phyloP scores from a whole-genome alignment of 2,888 invertebrate species.

The Serrognathus titanus region DNA sequence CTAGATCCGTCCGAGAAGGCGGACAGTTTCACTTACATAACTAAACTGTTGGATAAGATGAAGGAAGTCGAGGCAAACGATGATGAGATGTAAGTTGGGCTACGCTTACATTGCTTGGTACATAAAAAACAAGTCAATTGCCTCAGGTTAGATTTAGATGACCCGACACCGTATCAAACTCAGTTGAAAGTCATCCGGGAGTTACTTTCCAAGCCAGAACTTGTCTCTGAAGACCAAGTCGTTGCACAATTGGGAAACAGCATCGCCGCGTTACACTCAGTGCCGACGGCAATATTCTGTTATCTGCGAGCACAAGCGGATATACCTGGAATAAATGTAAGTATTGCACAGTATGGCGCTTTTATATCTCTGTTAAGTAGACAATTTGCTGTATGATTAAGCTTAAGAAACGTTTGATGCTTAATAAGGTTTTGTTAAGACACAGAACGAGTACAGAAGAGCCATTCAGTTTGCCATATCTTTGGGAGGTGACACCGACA shows the following conservation, averaged over 20 bases:
- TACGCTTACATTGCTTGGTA: constrained; percentile 5
- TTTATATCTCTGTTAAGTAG: too few relatives aligned
- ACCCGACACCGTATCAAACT: constrained; percentile 52
- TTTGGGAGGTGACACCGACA: constrained; percentile 75
- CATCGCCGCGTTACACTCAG: constrained; percentile 64
- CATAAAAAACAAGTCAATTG: constrained; percentile 9
- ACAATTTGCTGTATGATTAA: too few relatives aligned
- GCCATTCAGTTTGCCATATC: constrained; percentile 67
- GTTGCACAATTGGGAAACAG: constrained; percentile 57
- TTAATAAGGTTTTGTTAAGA: constrained; percentile 39
- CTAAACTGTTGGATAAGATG: constrained; percentile 55
- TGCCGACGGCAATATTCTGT: constrained; percentile 70
- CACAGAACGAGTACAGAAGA: constrained; percentile 59
- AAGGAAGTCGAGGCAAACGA: constrained; percentile 49
- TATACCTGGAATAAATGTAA: constrained; percentile 52
- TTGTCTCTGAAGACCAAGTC: constrained; percentile 50
- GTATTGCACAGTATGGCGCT: background rate
- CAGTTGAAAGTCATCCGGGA: constrained; percentile 54
- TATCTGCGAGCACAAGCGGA: constrained; percentile 57
- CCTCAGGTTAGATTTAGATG: constrained; percentile 36
- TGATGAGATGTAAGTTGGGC: constrained; percentile 42
- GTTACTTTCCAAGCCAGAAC: constrained; percentile 48
- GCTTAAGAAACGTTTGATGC: constrained; percentile 1
- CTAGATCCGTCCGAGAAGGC: constrained; percentile 48
- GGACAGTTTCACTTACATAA: constrained; percentile 51